These are phyloP conservation scores for Dilophus febrilis DNA, from an alignment of 2,888 invertebrate species.

Conservation along the genomic window DNA sequence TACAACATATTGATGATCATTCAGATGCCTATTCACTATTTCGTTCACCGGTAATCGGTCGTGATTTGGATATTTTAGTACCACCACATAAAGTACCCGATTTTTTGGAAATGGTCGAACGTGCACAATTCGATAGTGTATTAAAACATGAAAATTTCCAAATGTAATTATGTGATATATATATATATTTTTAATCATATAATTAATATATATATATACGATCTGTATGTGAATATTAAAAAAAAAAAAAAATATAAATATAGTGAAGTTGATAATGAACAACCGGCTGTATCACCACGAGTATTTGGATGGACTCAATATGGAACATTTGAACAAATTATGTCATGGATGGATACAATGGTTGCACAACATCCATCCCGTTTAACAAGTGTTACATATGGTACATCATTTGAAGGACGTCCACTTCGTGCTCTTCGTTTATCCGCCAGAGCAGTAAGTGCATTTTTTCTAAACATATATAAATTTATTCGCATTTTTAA, in stretches of 20 bases:
- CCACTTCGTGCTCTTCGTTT: slow-evolving; percentile 27
- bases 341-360: slow-evolving; percentile 33
- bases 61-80: slow-evolving; percentile 33
- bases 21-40: slow-evolving; percentile 11
- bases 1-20: slow-evolving; percentile 15
- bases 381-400: slow-evolving; percentile 29
- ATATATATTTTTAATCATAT: not conserved
- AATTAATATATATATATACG: no score
- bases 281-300: slow-evolving; percentile 11
- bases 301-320: slow-evolving; percentile 18
- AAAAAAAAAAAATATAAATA: no score
- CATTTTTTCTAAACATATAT: slow-evolving; percentile 9
- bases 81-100: slow-evolving; percentile 20
- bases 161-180: slow-evolving; percentile 12
- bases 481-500: no score
- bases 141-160: slow-evolving; percentile 25
- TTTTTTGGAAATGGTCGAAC: slow-evolving; percentile 17
- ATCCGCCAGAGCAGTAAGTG: slow-evolving; percentile 23
- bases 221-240: no score
- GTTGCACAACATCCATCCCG: slow-evolving; percentile 27
- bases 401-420: slow-evolving; percentile 32
- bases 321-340: slow-evolving; percentile 22
- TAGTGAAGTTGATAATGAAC: slow-evolving; percentile 24
- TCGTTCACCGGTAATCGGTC: slow-evolving; percentile 10
- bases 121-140: slow-evolving; percentile 14